Conservation (phyloP, 2,888 invertebrate genomes). For the Nemotelus nigrinus region DNA sequence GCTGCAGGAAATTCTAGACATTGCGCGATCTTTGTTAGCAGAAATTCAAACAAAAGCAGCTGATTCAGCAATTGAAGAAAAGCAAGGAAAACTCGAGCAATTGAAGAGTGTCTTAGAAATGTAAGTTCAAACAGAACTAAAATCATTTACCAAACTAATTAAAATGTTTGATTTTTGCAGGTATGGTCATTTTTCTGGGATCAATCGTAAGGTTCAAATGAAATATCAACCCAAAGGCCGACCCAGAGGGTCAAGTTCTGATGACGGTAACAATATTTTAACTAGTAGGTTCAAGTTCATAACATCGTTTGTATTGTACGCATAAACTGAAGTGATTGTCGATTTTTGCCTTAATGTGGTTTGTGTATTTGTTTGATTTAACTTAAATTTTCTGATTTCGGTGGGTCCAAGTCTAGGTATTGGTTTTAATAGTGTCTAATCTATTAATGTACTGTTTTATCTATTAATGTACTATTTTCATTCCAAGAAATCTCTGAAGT, state of each 20-base stretch:
- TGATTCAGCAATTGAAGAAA: constrained; percentile 94
- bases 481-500: too few species aligned
- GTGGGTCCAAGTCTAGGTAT: too few species aligned
- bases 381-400: too few species aligned
- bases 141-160: neutral
- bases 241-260: constrained; percentile 90
- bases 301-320: constrained; percentile 30
- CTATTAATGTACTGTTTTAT: too few species aligned
- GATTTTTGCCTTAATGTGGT: neutral
- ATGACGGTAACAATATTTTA: constrained; percentile 79
- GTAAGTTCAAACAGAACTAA: constrained; percentile 69
- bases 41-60: constrained; percentile 90
- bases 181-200: constrained; percentile 99
- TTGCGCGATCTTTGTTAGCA: constrained; percentile 87
- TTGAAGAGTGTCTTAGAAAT: constrained; percentile 99
- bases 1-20: constrained; percentile 96
- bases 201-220: constrained; percentile 99
- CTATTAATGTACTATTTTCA: too few species aligned
- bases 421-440: too few species aligned
- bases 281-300: constrained; percentile 52
- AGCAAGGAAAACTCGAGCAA: constrained; percentile 96
- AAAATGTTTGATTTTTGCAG: constrained; percentile 64
- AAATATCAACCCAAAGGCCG: constrained; percentile 97
- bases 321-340: constrained; percentile 19
- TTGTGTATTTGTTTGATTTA: too few species aligned